Percentiles rank a stretch among this genome's conserved stretches.
Conservation (phyloP, 1,140 invertebrate species). For the Microplitis mediator region DNA sequence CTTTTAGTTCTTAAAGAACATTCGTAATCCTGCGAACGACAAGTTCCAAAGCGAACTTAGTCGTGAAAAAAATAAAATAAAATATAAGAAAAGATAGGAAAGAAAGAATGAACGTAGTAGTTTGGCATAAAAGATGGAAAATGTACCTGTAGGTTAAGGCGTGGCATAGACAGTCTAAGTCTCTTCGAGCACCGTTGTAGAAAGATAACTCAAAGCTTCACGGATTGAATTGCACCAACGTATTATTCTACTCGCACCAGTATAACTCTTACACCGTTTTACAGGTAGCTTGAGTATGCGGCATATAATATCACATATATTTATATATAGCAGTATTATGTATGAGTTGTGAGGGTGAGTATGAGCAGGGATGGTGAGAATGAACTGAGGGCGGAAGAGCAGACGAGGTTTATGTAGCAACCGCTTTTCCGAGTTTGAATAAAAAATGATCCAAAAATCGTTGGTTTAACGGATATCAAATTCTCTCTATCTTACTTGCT, state of each 20-base stretch:
- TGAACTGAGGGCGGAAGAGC: neutral
- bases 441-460: constrained; percentile 39
- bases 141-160: neutral
- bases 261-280: too few species aligned
- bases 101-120: neutral
- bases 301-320: neutral
- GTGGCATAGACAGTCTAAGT: constrained; percentile 6
- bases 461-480: constrained; percentile 21
- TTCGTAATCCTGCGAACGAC: constrained; percentile 37
- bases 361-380: neutral
- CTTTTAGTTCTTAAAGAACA: constrained; percentile 39
- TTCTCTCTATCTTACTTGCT: too few species aligned
- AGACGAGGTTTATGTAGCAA: neutral
- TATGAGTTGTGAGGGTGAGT: too few species aligned
- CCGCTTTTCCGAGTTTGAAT: constrained; percentile 33
- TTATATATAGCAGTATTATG: neutral
- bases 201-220: constrained; percentile 8
- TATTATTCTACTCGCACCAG: constrained; percentile 2
- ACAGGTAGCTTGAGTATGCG: too few species aligned
- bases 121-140: neutral
- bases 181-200: constrained; percentile 1
- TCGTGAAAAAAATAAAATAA: neutral
- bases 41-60: neutral
- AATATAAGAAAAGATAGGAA: neutral
- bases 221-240: constrained; percentile 5